Evolutionary conservation across 2,797 vertebrate species (phyloP), one percentile per base, ranked within the genome.

Genomic region (Helicolenus hilgendorfi): DNA sequence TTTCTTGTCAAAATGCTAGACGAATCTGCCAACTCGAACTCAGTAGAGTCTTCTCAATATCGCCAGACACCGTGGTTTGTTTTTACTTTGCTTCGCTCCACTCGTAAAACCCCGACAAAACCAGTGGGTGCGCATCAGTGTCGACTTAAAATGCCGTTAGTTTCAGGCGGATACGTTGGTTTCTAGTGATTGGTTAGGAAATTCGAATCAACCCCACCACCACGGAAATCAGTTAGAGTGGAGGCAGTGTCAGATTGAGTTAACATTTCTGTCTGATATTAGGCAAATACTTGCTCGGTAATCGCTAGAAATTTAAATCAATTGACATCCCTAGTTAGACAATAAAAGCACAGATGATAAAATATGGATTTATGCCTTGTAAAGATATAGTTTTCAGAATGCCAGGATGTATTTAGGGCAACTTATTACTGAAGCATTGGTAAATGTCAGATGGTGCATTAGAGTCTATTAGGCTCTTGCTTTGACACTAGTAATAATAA

Each of bases 401-500:
- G 10, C 27, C 29, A 24, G 41, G 7, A 69, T 41, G 45, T 69
- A 58, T 83, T 49, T 53, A 41, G 53, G 15, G 33, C 15, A 81
- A 49, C 22, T 11, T 80, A 63, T 74, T 75, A 60, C 59, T 58
- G 65, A 72, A 33, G 71, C 55, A 77, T 72, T 81, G 67, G 67
- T 77, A 56, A 77, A 76, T 33, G 11, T 77, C 60, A 84, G 62
- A 62, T 13, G 26, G 29, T 67, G 49, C 38, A 79, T 79, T 82
- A 72, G 45, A 55, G 58, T 62, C 81, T 81, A 49, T 85, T 85
- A 85, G 45, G 60, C 35, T 62, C 8, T 67, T 73, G 29, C 38
- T 86, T 79, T 79, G 79, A 84, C 2, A 5, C 45, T 41, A 24
- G 26, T 45, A 79, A 15, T 86, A 81, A 79, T 72, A 8, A 81